A percentile compares a stretch with the other conserved stretches of the same genome.
These are phyloP conservation scores for Bradypus variegatus DNA, from an alignment of 2,797 vertebrate species.

Conservation along the genomic window DNA sequence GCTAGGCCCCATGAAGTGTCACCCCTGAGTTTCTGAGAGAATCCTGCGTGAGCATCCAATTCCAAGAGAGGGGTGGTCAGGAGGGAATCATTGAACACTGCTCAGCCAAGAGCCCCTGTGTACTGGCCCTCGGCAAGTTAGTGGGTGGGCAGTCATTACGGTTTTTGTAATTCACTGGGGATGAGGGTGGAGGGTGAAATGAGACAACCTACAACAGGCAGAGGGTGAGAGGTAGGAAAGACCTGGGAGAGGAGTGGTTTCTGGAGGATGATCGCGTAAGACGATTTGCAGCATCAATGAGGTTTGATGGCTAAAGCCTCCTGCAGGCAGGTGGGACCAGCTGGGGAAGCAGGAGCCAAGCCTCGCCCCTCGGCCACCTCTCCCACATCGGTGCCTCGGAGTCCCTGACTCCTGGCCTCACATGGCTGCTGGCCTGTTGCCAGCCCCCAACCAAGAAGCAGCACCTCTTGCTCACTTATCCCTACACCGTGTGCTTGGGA, in stretches of 20 bases:
- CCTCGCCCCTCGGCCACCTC: background rate
- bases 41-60: fast-evolving
- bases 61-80: fast-evolving
- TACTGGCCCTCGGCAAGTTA: background rate
- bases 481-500: background rate
- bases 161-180: background rate
- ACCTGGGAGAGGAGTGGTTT: fast-evolving
- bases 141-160: background rate
- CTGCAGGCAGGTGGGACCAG: too few relatives aligned
- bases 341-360: background rate
- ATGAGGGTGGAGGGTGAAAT: background rate
- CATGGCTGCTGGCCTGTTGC: background rate
- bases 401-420: too few relatives aligned
- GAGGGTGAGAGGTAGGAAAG: background rate
- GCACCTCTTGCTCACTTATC: background rate
- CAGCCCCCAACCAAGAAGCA: background rate
- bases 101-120: too few relatives aligned
- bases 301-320: too few relatives aligned
- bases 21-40: background rate
- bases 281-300: background rate
- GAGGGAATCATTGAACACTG: background rate
- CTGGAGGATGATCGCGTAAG: background rate
- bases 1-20: background rate
- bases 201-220: background rate
- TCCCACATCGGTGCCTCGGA: background rate